phyloP scores from a whole-genome alignment of 2,888 invertebrate genomes.

The Brachynemurus nebulosus region DNA sequence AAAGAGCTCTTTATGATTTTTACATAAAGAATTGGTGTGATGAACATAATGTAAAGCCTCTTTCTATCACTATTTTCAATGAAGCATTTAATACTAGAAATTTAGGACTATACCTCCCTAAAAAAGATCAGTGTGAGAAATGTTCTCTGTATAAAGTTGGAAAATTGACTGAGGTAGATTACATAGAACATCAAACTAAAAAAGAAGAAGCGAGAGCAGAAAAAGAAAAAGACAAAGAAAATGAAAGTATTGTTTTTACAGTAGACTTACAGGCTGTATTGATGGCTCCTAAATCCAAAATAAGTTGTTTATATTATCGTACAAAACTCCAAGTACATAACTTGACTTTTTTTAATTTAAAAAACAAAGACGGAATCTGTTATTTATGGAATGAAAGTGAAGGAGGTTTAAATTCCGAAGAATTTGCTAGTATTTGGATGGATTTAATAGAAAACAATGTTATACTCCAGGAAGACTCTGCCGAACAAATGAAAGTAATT shows the following conservation, averaged over 20 bases:
- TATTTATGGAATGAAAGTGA: conserved; percentile 16
- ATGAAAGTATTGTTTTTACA: conserved; percentile 14
- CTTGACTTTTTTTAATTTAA: conserved; percentile 12
- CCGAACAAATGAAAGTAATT: conserved; percentile 1
- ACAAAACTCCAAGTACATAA: conserved; percentile 18
- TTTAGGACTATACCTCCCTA: no score
- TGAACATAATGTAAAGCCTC: no score
- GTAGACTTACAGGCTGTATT: conserved; percentile 19
- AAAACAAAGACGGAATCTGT: conserved; percentile 13
- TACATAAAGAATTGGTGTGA: no score
- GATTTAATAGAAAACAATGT: conserved; percentile 10
- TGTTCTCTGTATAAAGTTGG: no score
- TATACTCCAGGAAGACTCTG: not conserved
- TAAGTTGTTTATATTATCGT: conserved; percentile 17
- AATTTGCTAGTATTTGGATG: conserved; percentile 10
- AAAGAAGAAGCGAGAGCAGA: conserved; percentile 18
- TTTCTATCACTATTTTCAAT: no score
- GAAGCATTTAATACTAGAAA: no score
- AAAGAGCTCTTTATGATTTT: no score
- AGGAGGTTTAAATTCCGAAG: conserved; percentile 14
- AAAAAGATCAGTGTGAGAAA: no score
- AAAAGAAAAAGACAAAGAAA: conserved; percentile 19
- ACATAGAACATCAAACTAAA: conserved; percentile 13
- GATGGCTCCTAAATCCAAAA: conserved; percentile 16
- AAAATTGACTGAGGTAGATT: not conserved